phyloP scores from a whole-genome alignment of 2,113 vertebrate genomes.

The Limnothrissa miodon region DNA sequence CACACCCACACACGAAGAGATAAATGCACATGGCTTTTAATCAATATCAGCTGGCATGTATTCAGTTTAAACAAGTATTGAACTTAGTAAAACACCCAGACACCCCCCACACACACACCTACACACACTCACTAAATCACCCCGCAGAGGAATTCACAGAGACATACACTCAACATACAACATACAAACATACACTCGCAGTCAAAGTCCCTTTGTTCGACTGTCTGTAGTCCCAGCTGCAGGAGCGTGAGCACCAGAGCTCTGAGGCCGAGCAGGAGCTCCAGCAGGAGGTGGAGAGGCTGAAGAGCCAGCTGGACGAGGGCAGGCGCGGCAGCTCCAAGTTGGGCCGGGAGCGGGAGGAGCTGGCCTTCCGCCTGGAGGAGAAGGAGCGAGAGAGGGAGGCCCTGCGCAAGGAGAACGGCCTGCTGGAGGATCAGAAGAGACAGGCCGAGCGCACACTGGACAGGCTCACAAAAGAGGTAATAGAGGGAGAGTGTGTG shows the following conservation, averaged over 20 bases:
- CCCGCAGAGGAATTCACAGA: no score
- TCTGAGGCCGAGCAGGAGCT: conserved; percentile 71
- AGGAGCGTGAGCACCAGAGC: conserved; percentile 60
- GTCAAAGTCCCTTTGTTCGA: no score
- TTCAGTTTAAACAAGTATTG: no score
- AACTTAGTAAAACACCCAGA: no score
- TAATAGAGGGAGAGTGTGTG: background rate
- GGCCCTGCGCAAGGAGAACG: conserved; percentile 66
- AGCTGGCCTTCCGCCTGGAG: conserved; percentile 67
- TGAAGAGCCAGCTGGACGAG: conserved; percentile 82
- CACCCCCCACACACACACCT: no score
- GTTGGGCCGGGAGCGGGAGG: conserved; percentile 76
- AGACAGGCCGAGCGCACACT: conserved; percentile 71
- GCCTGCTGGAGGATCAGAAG: conserved; percentile 81
- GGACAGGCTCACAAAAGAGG: conserved; percentile 70
- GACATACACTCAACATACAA: no score
- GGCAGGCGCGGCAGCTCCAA: conserved; percentile 60
- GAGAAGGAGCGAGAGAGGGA: conserved; percentile 81
- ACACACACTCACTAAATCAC: no score
- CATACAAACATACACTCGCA: no score
- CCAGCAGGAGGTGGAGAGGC: conserved; percentile 69
- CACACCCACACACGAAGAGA: background rate
- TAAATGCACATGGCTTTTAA: background rate
- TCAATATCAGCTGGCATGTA: no score
- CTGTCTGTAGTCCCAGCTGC: conserved; percentile 58